Evolutionary conservation across 2,888 invertebrate species (phyloP), one percentile per base, ranked within the genome.

Genomic region (Ectemnius continuus): DNA sequence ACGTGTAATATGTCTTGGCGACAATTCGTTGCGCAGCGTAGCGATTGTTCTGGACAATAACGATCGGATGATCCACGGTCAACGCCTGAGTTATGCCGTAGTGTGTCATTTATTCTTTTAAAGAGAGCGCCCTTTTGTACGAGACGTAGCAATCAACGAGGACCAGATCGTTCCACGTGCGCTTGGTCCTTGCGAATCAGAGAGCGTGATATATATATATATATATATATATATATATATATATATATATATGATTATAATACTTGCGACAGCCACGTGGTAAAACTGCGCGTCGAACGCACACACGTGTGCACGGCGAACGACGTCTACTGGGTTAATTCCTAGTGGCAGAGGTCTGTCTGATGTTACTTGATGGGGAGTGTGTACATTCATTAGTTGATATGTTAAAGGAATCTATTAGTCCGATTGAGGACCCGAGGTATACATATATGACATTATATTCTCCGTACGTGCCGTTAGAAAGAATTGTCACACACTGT

Each of bases 31-130:
- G 64, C 20, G 62, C 62, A 47, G 61, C 68, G 76, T 70, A 72
- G 66, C 72, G 73, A 76, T 79, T 75, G 72, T 80, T 73, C 77
- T 75, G 79, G 84, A 84, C 84, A 84, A 84, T 84, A 84, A 81
- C 75, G 73, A 81, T 76, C 70, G 77, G 77, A 82, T 66, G 76
- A 84, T 74, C 68, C 73, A 78, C 72, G 65, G 36, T 36, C 78
- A 79, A 81, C 57, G 78, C 58, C 57, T 76, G 76, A 80, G 76
- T 81, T 82, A 76, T 2, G 36, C 67, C 69, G 65, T 70, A 67
- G 67, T 61, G 67, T 61, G 8, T 36, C 36, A 52, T 79, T 67
- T 80, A 84, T 81, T 81, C 75, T 76, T 82, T 73, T 72, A 76
- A 81, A 80, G 63, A 64, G 75, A 56, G 74, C 23, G 23, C 23